Evolutionary conservation across 2,888 invertebrate genomes (phyloP), one percentile per base, ranked within the genome.

Genomic region (Drosophila tanythrix): DNA sequence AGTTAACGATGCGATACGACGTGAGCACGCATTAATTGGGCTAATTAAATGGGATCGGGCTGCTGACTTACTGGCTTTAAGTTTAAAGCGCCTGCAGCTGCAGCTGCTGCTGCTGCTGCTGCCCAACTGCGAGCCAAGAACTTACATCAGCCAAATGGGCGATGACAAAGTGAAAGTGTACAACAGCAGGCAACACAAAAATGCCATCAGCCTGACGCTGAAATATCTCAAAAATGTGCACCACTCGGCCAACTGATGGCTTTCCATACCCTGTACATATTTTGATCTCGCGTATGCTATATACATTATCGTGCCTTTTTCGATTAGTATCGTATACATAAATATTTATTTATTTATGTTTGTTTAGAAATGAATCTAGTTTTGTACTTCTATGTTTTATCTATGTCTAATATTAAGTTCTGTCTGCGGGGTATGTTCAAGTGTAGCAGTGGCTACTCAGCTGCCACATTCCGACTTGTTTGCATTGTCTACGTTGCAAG

Each of bases 91-190:
- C 53, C 58, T 21, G 21, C 68, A 68, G 65, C 62, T 27, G 66
- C 57, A 29, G 69, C 58, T 38, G 55, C 63, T 48, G 40, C 59
- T 61, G 66, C 71, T 59, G 53, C 74, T 64, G 40, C 61, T 62
- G 67, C 78, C 68, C 78, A 77, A 79, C 77, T 79, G 60, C 66
- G 27, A 15, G 46, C 65, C 35, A 31, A 57, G 48, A 61, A 73
- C 58, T 76, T 74, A 78, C 56, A 67, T 76, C 69, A 64, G 35
- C 64, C 69, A 78, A 81, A 77, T 78, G 83, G 70, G 64, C 64
- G 65, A 63, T 84, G 84, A 82, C 82, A 84, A 75, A 84, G 84
- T 82, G 82, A 84, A 82, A 82, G 84, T 84, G 50, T 60, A 36
- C 50, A 50, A 46, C 52, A 53, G 61, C 59, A 53, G 69, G 66